A percentile compares a stretch with the other conserved stretches of the same genome.
These are phyloP conservation scores for Emydura subglobosa DNA, from an alignment of 2,113 vertebrate genomes.

Conservation along the genomic window DNA sequence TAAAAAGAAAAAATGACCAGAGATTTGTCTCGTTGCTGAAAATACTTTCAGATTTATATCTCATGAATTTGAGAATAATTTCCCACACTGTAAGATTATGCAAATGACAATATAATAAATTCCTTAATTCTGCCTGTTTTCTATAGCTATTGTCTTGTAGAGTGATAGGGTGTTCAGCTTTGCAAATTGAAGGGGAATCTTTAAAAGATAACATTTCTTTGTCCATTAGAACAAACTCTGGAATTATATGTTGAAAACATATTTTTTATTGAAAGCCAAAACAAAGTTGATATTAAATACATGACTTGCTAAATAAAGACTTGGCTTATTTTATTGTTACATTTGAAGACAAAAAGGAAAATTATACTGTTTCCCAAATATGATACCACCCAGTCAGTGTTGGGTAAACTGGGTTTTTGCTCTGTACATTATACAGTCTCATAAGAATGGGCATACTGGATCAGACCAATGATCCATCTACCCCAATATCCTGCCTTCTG, in stretches of 20 bases:
- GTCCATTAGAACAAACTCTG: neutral
- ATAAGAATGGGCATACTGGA: neutral
- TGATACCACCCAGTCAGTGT: neutral
- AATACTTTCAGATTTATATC: neutral
- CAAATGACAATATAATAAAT: neutral
- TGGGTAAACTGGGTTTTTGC: neutral
- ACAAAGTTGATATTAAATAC: neutral
- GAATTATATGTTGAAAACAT: neutral
- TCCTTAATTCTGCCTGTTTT: neutral
- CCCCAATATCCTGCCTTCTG: neutral
- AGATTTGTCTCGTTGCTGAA: neutral
- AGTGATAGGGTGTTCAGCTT: neutral
- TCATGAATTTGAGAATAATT: neutral
- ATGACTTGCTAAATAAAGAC: too few relatives aligned
- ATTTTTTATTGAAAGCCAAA: neutral
- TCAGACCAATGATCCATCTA: neutral
- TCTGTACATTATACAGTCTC: neutral
- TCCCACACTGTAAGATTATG: rapidly evolving
- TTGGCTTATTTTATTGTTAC: neutral
- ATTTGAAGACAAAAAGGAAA: neutral
- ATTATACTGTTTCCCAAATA: neutral
- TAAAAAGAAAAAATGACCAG: neutral
- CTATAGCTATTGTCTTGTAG: neutral
- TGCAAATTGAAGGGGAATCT: neutral
- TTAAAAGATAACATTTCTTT: neutral